Base-by-base conservation (phyloP, 2,797 vertebrate species). In the Stomatorhinus walkeri region DNA sequence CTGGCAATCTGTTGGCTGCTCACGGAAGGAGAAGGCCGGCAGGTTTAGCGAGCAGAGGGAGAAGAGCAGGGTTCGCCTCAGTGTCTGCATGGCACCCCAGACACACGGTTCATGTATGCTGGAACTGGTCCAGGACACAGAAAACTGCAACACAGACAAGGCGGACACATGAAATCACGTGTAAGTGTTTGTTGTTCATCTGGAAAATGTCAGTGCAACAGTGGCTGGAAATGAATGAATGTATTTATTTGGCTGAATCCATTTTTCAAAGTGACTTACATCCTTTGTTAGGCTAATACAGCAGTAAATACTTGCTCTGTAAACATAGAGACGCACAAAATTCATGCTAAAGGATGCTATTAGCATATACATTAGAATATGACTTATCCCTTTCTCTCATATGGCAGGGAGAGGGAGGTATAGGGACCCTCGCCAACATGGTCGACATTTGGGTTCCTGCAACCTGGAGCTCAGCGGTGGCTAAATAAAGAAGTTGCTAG, bases 351-450 rank as follows among this genome's bases (percentile, higher is more conserved):
- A 24, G 85, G 4, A 28, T 43, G 16, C 4, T 51, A 49, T 46
- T 28, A 68, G 4, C 8, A 52, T 28, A 40, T 22, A 24, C 9
- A 43, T 36, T 76, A 89, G 8, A 22, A 49, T 32, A n/a, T 85
- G 28, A 16, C 43, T 52, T 52, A 36, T 72, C 64, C 64, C 4
- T 16, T 36, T 72, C 24, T 36, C 64, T 72, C 64, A 76, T 90
- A 91, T 91, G 32, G 87, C 89, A 91, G 89, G 64, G 90, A 92
- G 28, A 87, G 48, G 88, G 48, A 32, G 84, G 22, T 36, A 19
- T 28, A 16, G 84, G 51, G 84, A 86, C 28, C 28, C 9, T 28
- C 6, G 32, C 85, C 85, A 19, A 8, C 24, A 52, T 32, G 51
- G 32, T n/a, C 12, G 14, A 56, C 36, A 19, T 87, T 54, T 40